phyloP scores from a whole-genome alignment of 2,113 vertebrate genomes.

The Heterocephalus glaber region DNA sequence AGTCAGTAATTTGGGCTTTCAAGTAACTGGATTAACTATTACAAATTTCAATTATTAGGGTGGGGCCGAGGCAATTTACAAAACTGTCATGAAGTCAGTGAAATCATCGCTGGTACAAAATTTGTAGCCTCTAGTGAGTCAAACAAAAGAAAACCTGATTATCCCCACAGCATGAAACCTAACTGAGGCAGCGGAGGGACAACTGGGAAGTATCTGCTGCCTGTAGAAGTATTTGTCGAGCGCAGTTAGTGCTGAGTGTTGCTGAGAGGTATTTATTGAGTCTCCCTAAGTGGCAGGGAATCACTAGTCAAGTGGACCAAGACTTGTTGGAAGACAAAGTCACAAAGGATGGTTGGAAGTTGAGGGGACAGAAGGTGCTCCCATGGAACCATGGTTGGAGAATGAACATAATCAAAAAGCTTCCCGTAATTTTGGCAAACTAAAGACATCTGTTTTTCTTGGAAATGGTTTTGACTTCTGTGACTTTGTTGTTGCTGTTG shows the following conservation, averaged over 20 bases:
- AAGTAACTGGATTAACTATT: neutral
- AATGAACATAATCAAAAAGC: neutral
- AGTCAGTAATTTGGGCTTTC: neutral
- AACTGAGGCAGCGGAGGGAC: neutral
- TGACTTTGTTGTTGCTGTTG: neutral
- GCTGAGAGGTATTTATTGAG: too few species aligned
- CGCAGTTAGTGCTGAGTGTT: too few species aligned
- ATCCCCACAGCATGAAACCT: neutral
- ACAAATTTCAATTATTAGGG: neutral
- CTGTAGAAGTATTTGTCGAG: neutral
- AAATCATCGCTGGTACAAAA: neutral
- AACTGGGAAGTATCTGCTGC: neutral
- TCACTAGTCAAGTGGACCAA: neutral
- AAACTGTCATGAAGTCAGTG: neutral
- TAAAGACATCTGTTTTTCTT: neutral
- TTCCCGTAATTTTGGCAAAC: neutral
- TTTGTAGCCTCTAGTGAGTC: neutral
- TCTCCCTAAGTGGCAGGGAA: neutral
- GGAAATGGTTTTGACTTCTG: neutral
- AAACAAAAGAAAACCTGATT: neutral
- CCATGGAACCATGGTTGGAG: neutral
- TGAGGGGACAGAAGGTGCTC: neutral
- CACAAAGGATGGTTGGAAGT: neutral
- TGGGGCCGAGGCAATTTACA: neutral
- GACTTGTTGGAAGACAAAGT: neutral